These are phyloP conservation scores for Orestias chungarensis DNA, from an alignment of 2,797 vertebrate species.

Conservation along the genomic window DNA sequence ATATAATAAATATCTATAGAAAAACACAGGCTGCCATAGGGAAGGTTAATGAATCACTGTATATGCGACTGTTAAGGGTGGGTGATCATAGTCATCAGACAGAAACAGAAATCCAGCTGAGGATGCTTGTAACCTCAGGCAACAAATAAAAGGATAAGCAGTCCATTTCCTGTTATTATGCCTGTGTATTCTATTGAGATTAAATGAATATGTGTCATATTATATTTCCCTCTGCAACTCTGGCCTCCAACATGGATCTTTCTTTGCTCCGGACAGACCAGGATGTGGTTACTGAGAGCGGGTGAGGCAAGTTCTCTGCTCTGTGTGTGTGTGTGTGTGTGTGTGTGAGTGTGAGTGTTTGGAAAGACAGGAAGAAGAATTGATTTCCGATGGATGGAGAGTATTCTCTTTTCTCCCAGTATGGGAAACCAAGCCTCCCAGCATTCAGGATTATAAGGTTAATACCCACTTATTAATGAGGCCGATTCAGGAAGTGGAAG, in stretches of 20 bases:
- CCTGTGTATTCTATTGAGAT: constrained; percentile 39
- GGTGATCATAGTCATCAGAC: background rate
- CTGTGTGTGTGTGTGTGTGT: constrained; percentile 15
- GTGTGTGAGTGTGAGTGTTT: constrained; percentile 10
- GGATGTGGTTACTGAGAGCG: constrained; percentile 36
- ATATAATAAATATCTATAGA: background rate
- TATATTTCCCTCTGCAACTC: constrained; percentile 32
- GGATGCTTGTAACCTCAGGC: constrained; percentile 19
- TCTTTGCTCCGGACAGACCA: constrained; percentile 40
- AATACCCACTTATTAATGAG: constrained; percentile 51
- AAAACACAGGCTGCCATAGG: background rate
- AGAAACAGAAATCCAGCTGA: constrained; percentile 7
- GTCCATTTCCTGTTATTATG: constrained; percentile 59
- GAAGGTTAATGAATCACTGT: background rate
- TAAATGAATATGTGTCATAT: constrained; percentile 51
- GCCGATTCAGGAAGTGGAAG: constrained; percentile 42
- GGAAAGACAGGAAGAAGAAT: constrained; percentile 24
- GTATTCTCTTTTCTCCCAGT: constrained; percentile 55
- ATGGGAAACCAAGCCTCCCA: constrained; percentile 45
- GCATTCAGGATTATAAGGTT: constrained; percentile 33
- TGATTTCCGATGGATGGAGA: constrained; percentile 56
- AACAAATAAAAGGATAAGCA: constrained; percentile 35
- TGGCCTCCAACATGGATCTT: constrained; percentile 17
- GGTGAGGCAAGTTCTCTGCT: background rate
- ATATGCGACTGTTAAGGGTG: background rate